Evolutionary conservation across 1,140 invertebrate genomes (phyloP).

Genomic region (Physella acuta): DNA sequence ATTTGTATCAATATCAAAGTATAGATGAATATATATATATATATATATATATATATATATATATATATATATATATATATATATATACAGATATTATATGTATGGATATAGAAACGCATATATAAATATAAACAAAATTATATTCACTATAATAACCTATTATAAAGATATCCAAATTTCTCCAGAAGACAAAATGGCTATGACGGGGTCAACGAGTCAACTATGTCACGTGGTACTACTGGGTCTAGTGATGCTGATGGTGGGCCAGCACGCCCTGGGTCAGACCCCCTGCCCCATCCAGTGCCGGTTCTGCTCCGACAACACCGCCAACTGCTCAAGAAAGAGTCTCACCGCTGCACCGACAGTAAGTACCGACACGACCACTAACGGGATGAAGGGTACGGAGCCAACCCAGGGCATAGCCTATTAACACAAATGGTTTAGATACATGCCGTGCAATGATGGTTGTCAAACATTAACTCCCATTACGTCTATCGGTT

Average conservation of each 20-base stretch:
- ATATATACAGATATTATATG: not conserved
- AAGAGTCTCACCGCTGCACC: conserved; percentile 37
- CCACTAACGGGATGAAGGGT: not conserved
- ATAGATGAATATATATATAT: not conserved
- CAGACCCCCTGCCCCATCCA: conserved; percentile 30
- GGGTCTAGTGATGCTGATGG: not conserved
- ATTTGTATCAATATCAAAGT: too few species aligned
- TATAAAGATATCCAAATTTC: not conserved
- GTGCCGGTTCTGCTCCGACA: conserved; percentile 37
- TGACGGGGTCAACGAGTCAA: too few species aligned
- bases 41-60: conserved; percentile 10
- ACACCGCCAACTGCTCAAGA: conserved; percentile 37
- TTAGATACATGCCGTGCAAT: too few species aligned
- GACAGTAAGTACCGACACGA: not conserved
- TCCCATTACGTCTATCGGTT: too few species aligned
- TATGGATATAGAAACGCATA: not conserved
- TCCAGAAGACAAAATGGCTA: too few species aligned
- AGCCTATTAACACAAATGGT: too few species aligned
- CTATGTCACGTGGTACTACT: too few species aligned
- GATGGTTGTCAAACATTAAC: too few species aligned
- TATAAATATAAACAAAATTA: not conserved
- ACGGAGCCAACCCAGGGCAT: too few species aligned
- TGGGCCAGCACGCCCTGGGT: not conserved
- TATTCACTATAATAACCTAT: not conserved
- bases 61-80: conserved; percentile 3